Evolutionary conservation across 2,797 vertebrate genomes (phyloP).

Genomic region (Ispidina picta): DNA sequence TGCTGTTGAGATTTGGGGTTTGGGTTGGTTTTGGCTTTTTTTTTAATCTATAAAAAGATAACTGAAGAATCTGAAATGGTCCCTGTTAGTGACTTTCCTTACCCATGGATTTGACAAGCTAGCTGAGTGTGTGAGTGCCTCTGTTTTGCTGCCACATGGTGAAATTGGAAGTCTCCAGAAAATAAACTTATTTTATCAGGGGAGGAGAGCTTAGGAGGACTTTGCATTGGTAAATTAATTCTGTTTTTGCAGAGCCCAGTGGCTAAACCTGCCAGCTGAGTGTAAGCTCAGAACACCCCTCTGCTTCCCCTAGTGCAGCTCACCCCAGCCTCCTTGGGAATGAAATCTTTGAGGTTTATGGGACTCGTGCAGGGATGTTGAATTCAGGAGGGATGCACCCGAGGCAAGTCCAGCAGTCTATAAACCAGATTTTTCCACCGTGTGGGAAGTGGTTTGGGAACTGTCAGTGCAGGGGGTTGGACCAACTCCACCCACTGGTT

Average conservation of each 20-base stretch:
- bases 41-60: not conserved
- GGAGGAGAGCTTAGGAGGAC: not conserved
- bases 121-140: not conserved
- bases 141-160: not conserved
- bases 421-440: not conserved
- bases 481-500: not conserved
- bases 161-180: not conserved
- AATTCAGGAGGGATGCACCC: not conserved
- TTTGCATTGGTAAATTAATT: not conserved
- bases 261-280: not conserved
- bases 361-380: not conserved
- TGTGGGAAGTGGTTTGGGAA: not conserved
- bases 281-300: not conserved
- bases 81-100: not conserved
- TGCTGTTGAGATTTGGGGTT: too few relatives aligned
- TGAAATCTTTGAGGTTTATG: not conserved
- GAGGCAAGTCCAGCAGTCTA: not conserved
- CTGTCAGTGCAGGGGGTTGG: not conserved
- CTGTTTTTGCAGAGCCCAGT: not conserved
- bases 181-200: not conserved
- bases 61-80: not conserved
- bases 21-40: too few relatives aligned
- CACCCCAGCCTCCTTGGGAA: not conserved
- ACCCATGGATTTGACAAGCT: not conserved
- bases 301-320: not conserved